Conservation (phyloP, 2,888 invertebrate genomes). For the Lathronympha strigana region DNA sequence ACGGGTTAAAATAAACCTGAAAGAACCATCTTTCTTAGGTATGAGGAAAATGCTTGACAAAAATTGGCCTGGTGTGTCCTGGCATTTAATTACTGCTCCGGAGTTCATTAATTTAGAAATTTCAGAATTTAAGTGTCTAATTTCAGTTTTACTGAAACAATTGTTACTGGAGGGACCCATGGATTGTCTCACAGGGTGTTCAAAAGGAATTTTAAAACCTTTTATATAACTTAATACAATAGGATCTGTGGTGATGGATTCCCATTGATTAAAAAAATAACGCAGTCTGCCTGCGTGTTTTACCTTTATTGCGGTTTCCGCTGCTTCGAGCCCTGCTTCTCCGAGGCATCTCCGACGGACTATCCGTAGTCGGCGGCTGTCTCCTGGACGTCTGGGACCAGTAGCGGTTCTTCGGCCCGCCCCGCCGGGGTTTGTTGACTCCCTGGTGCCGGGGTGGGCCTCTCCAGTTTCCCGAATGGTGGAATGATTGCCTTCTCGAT, state of each 20-base stretch:
- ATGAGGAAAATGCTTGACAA: background rate
- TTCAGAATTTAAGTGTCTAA: background rate
- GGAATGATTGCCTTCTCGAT: no score
- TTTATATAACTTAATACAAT: conserved; percentile 6
- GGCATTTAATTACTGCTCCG: background rate
- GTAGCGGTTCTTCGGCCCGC: conserved; percentile 35
- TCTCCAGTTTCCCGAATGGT: no score
- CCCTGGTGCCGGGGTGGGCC: conserved; percentile 40
- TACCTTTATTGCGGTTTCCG: no score
- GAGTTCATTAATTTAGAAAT: background rate
- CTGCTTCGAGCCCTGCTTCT: no score
- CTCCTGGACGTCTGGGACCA: background rate
- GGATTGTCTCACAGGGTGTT: background rate
- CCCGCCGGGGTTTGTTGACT: conserved; percentile 25
- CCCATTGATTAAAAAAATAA: no score
- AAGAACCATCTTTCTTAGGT: conserved; percentile 31
- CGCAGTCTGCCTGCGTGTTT: no score
- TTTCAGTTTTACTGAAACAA: background rate
- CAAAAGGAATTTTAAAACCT: conserved; percentile 9
- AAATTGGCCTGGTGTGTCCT: no score
- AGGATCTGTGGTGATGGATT: conserved; percentile 20
- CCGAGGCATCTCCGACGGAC: no score
- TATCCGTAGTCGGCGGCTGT: no score
- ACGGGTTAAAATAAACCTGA: conserved; percentile 42
- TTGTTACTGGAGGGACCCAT: background rate